Evolutionary conservation across 2,113 vertebrate species (phyloP), one percentile per base, ranked within the genome.

Genomic region (Melanocharis versteri): DNA sequence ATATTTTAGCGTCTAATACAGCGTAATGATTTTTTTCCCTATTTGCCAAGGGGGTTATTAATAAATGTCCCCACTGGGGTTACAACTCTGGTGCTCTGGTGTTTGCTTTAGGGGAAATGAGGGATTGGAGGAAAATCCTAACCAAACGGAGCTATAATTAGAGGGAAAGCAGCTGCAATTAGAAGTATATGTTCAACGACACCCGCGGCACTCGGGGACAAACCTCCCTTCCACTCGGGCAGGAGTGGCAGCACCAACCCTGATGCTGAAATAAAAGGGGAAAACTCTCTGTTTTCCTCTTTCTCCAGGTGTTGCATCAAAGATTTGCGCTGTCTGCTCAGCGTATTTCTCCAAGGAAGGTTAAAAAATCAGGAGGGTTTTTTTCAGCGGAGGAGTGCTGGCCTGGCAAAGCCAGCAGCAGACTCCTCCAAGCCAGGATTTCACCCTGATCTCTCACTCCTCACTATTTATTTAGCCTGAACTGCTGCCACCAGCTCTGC

Each of bases 91-190:
- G 96, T 97, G 97, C 97, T 97, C 97, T 97, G 90, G 94, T 98
- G 98, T 98, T 98, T 98, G 97, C 98, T 98, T 98, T 98, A 98
- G 97, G 97, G 97, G 97, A 98, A 97, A 97, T 96, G 97, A 97
- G 97, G 98, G 98, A 98, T 98, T 98, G 97, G 97, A 83, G 89
- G 97, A 98, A 97, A 98, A 98, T 98, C 98, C 98, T 98, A 98
- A 98, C 97, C 98, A 98, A 98, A 98, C 97, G 79, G 97, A 98
- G 97, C 96, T 96, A 54, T 98, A 98, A 98, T 98, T 98, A 98
- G 98, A 98, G 96, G n/a, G 91, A 98, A 98, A 98, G 97, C 96
- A 97, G 96, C 97, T 97, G 97, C 98, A 98, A 98, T 98, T 98
- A 98, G 98, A 94, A 95, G 97, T 98, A 97, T 97, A 98, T 96